Base-by-base conservation (phyloP, 2,888 invertebrate species). In the Cartodere bifasciata region DNA sequence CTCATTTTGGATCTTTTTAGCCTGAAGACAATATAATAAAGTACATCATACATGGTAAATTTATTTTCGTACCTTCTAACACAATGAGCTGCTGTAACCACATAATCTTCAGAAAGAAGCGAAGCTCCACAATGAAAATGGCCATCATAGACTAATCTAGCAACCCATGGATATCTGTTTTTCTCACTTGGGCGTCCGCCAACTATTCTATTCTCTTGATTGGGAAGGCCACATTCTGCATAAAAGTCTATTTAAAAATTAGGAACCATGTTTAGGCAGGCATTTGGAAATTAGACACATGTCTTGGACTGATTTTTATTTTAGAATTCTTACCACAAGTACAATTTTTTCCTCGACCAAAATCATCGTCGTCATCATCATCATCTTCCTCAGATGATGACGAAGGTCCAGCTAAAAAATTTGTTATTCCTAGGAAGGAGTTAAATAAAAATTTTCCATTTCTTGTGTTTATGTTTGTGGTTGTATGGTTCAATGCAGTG, bases 101-200 rank as follows among this genome's bases (percentile, higher is more conserved):
- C 83, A 54, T 83, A 85, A 58, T 85, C 82, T 53, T 78, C 76
- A 32, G 82, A 83, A 24, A 88, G 65, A 15, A 87, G 65, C 2
- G 85, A 84, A 13, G 79, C 87, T 1, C 87, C 87, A 50, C 87
- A 88, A 55, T 87, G 87, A 62, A 86, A 87, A 57, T 81, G 81
- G 0, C 86, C 85, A 50, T 87, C 83, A 56, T 87, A 87, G 9
- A 87, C 79, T 32, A 88, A 67, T 24, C 86, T 68, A 3, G 83
- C 87, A 59, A 87, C 72, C 87, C 87, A 87, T 5, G 87, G 87
- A 57, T 84, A 87, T 43, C 79, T 74, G 62, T 86, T 84, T 16
- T 82, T 68, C 29, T 80, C 78, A 1, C 86, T 79, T 13, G 86
- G 81, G 48, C 73, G 67, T 9, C 87, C 87, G 29, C 87, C 87